Conservation (phyloP, 2,797 vertebrate species). For the Hypotaenidia okinawae region DNA sequence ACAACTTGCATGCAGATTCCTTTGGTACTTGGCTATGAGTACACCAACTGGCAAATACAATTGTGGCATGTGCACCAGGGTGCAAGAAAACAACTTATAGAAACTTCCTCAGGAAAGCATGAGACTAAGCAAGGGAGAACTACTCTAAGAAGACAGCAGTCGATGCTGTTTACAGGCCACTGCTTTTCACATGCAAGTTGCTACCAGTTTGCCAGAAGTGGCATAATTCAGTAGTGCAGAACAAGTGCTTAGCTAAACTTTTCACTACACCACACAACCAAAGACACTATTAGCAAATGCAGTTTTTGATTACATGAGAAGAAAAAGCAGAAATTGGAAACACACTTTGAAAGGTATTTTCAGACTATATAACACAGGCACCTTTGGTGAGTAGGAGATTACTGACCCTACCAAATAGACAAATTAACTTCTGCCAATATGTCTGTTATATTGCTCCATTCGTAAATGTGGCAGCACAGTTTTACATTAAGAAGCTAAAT, state of each 20-base stretch:
- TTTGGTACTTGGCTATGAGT: background rate
- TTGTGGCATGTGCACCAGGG: background rate
- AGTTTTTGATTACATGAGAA: background rate
- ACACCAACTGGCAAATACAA: background rate
- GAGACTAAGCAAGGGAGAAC: background rate
- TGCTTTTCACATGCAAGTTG: background rate
- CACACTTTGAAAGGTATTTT: background rate
- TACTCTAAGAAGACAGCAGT: background rate
- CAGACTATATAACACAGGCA: background rate
- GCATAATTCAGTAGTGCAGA: background rate
- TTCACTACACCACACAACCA: background rate
- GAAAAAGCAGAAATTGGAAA: background rate
- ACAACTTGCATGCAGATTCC: constrained; percentile 4
- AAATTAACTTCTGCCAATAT: background rate
- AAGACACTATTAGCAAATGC: background rate
- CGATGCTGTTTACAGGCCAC: constrained; percentile 3
- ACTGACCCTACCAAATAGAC: background rate
- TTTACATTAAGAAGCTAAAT: background rate
- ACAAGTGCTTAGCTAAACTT: constrained; percentile 18
- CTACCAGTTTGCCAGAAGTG: background rate
- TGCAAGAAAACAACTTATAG: background rate
- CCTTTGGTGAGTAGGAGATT: background rate
- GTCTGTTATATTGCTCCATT: background rate
- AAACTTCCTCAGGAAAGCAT: background rate
- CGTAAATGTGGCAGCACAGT: background rate